phyloP scores from a whole-genome alignment of 2,888 invertebrate species.

The Polia nebulosa region DNA sequence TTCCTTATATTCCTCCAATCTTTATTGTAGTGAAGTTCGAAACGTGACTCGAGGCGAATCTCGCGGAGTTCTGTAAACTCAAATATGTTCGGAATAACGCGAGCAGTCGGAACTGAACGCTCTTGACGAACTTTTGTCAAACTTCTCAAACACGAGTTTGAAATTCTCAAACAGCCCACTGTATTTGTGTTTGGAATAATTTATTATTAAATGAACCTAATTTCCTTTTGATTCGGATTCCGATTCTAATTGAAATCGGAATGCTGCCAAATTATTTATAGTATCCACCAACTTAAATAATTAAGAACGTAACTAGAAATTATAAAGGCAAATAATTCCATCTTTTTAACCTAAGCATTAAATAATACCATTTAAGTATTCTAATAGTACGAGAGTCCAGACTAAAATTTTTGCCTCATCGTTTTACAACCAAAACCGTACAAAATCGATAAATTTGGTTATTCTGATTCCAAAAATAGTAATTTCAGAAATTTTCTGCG shows the following conservation, averaged over 20 bases:
- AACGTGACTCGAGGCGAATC: conserved; percentile 45
- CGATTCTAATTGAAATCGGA: too few species aligned
- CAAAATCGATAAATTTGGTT: too few species aligned
- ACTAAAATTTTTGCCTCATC: too few species aligned
- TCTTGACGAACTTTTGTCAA: conserved; percentile 43
- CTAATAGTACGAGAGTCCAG: too few species aligned
- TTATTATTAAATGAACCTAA: conserved; percentile 30
- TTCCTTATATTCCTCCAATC: conserved; percentile 37
- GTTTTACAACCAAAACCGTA: too few species aligned
- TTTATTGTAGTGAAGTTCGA: conserved; percentile 56
- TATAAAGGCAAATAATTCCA: background rate
- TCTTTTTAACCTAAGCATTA: background rate
- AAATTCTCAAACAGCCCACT: conserved; percentile 37
- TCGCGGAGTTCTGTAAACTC: conserved; percentile 50
- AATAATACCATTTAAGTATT: background rate
- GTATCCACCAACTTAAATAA: too few species aligned
- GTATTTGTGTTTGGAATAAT: conserved; percentile 29
- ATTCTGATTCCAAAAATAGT: too few species aligned
- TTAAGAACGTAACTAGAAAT: too few species aligned
- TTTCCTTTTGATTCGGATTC: conserved; percentile 8
- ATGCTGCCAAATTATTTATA: too few species aligned
- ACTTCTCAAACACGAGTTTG: conserved; percentile 40
- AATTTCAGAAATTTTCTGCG: too few species aligned
- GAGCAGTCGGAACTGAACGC: conserved; percentile 32
- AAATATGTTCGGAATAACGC: conserved; percentile 61